phyloP scores from a whole-genome alignment of 1,140 invertebrate species.

The Solenopsis invicta region DNA sequence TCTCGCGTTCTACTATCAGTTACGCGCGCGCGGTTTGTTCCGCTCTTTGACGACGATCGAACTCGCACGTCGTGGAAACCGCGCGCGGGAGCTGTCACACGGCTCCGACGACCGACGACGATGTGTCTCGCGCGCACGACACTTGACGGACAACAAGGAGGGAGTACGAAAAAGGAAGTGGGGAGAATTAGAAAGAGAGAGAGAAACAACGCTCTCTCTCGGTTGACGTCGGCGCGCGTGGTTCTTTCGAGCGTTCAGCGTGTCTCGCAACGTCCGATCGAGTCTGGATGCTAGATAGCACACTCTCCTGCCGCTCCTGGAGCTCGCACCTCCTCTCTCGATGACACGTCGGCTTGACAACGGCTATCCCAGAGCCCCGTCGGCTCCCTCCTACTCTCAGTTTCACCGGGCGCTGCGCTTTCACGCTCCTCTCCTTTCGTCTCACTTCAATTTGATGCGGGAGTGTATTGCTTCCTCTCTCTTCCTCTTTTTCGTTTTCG shows the following conservation, averaged over 20 bases:
- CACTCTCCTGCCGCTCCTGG: neutral
- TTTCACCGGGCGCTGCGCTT: conserved; percentile 23
- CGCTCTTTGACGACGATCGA: conserved; percentile 44
- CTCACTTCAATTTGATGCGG: conserved; percentile 4
- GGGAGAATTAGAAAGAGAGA: conserved; percentile 1
- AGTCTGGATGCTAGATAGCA: conserved; percentile 69
- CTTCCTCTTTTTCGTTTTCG: conserved; percentile 55
- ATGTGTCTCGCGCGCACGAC: conserved; percentile 43
- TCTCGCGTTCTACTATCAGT: conserved; percentile 79
- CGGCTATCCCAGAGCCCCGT: neutral
- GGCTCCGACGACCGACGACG: conserved; percentile 57
- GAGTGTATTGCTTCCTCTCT: conserved; percentile 64
- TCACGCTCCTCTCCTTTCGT: conserved; percentile 25
- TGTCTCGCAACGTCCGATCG: conserved; percentile 78
- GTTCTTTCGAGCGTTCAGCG: conserved; percentile 68
- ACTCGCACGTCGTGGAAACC: conserved; percentile 31
- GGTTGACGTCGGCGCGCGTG: conserved; percentile 69
- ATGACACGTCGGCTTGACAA: conserved; percentile 19
- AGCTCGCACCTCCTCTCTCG: conserved; percentile 34
- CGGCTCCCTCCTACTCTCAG: conserved; percentile 55
- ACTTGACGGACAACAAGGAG: conserved; percentile 24
- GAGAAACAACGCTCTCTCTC: neutral
- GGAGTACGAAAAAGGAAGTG: conserved; percentile 5
- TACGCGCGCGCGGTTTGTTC: conserved; percentile 69
- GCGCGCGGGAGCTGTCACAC: conserved; percentile 63